Base-by-base conservation (phyloP, 1,140 invertebrate species). In the Teleogryllus occipitalis region DNA sequence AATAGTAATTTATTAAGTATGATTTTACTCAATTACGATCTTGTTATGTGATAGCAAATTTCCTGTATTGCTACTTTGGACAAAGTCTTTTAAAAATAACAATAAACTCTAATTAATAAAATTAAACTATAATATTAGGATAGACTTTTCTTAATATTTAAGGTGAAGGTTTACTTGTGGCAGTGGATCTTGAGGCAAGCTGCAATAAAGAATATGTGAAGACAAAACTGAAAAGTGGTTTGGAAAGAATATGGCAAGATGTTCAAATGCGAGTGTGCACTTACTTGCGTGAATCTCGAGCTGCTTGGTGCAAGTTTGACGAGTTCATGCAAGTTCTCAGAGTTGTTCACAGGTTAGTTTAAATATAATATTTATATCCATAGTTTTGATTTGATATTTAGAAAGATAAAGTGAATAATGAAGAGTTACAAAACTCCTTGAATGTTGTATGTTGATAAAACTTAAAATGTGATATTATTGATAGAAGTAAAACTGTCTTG, bases 281-380 rank as follows among this genome's bases (percentile, higher is more conserved):
- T 47, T 94, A 95, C 82, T 85, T 97, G 21, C 89, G 93, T 21
- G 92, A 91, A 74, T 92, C 91, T 7, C 92, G 96, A 83, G 85
- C 97, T n/a, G 91, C 92, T 6, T 88, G 90, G 77, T 96, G 95
- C 84, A 97, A 97, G 83, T 97, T 98, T 85, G 97, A 99, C 83
- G 96, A 98, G 82, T 98, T 98, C 84, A 93, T 98, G 72, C 92
- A 96, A 84, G 93, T 98, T 77, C 86, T 99, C 47, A 93, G 94
- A 46, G 91, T 97, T 65, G 89, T 97, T 80, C 94, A 97, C 84
- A 93, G 94, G 89, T 80, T 74, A 12, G 46, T 65, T 65, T 14
- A 65, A 18, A 65, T 65, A 65, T 18, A 65, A 39, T 10, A 65
- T 65, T 39, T 2, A 39, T 2, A 39, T 39, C 27, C 5, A 5